Evolutionary conservation across 2,113 vertebrate species (phyloP).

Genomic region (Perccottus glenii): DNA sequence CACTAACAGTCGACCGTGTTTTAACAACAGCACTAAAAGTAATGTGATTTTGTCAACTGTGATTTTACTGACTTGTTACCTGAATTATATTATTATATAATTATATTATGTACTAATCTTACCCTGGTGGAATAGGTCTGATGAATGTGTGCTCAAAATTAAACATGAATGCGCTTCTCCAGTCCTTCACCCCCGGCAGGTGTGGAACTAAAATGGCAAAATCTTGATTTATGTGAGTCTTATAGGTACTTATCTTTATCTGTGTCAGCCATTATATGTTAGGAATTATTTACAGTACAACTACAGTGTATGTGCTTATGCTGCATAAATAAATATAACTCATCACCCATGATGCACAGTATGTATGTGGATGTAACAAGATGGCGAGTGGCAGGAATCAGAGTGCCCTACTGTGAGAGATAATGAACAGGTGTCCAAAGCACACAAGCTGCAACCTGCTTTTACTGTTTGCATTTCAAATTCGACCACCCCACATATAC

Average conservation of each 20-base stretch:
- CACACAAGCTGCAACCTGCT: constrained; percentile 40
- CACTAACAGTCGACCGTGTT: no score
- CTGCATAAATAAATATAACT: constrained; percentile 24
- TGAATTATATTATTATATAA: no score
- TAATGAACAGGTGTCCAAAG: constrained; percentile 70
- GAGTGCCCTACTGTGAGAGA: constrained; percentile 58
- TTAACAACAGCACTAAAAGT: no score
- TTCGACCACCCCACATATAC: constrained; percentile 13
- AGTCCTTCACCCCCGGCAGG: no score
- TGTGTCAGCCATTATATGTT: not conserved
- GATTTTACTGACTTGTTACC: no score
- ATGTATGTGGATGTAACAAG: constrained; percentile 36
- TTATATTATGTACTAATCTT: no score
- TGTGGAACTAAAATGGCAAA: no score
- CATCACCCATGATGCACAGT: constrained; percentile 40
- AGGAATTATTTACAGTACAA: not conserved
- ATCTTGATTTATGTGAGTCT: no score
- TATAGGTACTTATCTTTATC: not conserved
- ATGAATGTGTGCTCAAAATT: no score
- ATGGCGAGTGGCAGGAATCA: constrained; percentile 44
- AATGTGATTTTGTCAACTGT: no score
- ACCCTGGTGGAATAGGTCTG: no score
- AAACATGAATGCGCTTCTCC: no score
- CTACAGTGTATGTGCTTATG: constrained; percentile 4
- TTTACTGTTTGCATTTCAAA: constrained; percentile 17